phyloP scores from a whole-genome alignment of 2,797 vertebrate genomes.

The Lates japonicus region DNA sequence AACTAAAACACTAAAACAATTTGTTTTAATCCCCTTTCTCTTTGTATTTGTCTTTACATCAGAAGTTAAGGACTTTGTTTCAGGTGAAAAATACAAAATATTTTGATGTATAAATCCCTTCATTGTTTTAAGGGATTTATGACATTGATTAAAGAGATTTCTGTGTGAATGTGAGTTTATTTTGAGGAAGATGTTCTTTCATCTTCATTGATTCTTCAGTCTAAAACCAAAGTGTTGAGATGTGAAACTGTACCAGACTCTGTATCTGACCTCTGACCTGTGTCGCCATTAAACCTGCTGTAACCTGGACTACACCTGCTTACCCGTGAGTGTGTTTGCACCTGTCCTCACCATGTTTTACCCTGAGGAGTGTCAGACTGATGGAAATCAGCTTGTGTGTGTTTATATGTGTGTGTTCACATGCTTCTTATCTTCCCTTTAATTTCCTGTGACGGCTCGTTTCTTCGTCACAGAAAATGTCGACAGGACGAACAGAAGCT shows the following conservation, averaged over 20 bases:
- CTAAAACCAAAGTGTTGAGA: slow-evolving; percentile 21
- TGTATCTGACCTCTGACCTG: slow-evolving; percentile 51
- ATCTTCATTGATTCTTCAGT: not conserved
- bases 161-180: not conserved
- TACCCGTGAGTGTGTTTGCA: slow-evolving; percentile 18
- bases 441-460: slow-evolving; percentile 59
- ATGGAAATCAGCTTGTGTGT: not conserved
- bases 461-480: slow-evolving; percentile 6
- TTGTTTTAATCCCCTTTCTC: too few species aligned
- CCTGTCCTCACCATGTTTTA: not conserved
- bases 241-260: slow-evolving; percentile 19
- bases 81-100: not conserved
- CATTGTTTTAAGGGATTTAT: not conserved
- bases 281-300: slow-evolving; percentile 54
- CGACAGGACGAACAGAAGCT: not conserved
- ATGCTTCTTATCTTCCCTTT: slow-evolving; percentile 62
- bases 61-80: too few species aligned
- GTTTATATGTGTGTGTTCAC: slow-evolving; percentile 18
- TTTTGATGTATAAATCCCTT: not conserved
- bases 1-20: too few species aligned
- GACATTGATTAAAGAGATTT: not conserved
- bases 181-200: not conserved
- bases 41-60: too few species aligned
- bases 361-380: not conserved
- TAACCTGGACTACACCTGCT: slow-evolving; percentile 14